Base-by-base conservation (phyloP, 2,797 vertebrate species). In the Epinephelus coioides region DNA sequence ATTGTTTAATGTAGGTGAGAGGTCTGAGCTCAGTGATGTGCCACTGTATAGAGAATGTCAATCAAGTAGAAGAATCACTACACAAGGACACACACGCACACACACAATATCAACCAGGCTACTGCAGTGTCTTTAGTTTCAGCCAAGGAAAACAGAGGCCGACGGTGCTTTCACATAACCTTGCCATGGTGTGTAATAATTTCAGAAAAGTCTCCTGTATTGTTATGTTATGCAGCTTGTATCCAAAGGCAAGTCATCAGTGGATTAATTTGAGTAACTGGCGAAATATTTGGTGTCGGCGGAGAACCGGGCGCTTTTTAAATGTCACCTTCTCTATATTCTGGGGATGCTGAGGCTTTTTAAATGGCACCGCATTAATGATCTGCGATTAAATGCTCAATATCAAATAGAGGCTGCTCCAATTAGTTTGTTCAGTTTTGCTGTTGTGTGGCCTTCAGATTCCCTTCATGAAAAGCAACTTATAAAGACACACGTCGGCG, bases 311-410 rank as follows among this genome's bases (percentile, higher is more conserved):
- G 82, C 77, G 87, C 85, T 86, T 92, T 94, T 88, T 90, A 94
- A 95, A 95, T 95, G 95, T 94, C 95, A 95, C 89, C 92, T 94
- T 92, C 92, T 94, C 92, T 90, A 91, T 90, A 91, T 95, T 93
- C 93, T 49, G 72, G 76, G 78, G 83, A 89, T 69, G 88, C 84
- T 6, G 76, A 77, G 92, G 87, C 88, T 91, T 90, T 91, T 92
- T 86, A 95, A 95, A 95, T 94, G 92, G 92, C 94, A 94, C 73
- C 0, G 85, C 91, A 90, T 89, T 95, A 94, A 95, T 94, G 91
- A 93, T 87, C 83, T 64, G 72, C 80, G 83, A 90, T 94, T 93
- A 94, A 93, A 95, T 89, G 86, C 86, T 91, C 83, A 74, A 79
- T 90, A 91, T 93, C 85, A 93, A 93, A 91, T 81, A 63, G 79